Base-by-base conservation (phyloP, 1,140 invertebrate species). In the Homalodisca vitripennis region DNA sequence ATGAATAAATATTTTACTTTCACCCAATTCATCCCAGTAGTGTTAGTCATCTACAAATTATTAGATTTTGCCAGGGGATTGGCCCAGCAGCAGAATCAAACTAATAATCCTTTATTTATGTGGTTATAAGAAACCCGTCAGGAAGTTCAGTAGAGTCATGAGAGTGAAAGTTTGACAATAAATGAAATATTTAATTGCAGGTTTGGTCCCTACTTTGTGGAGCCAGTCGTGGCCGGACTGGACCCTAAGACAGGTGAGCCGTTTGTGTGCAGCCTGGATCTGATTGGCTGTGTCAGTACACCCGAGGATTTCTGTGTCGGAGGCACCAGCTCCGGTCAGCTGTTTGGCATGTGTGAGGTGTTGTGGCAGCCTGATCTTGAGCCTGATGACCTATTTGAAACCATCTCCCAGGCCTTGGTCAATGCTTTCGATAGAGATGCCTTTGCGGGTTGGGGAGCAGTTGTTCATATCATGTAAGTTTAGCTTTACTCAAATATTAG, bases 331-430 rank as follows among this genome's bases (percentile, higher is more conserved):
- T 86, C 88, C 0, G 93, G 98, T 77, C 97, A 98, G 78, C 82
- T 98, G 75, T 97, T 93, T 80, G 97, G 98, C 75, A 98, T 99
- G 93, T 99, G 97, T 83, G 98, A 99, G 85, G 89, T 95, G 1
- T 79, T 98, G 10, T 99, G 92, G 88, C 89, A 94, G 75, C 93
- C 94, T 3, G 84, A 98, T 81, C 81, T 98, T 77, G 88, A 87
- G 63, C 92, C 97, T 0, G 93, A 99, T 77, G 93, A 97, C 76
- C 82, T 99, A 10, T 99, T 99, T 83, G 98, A 99, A 83, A 93
- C 92, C 10, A 97, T 98, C 70, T 96, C 96, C 69, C 94, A 99
- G 83, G 92, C 97, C 53, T 82, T 99, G 72, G 86, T 99, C 30
- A 99, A 98, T 83, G 95, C 96, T 17, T 92, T 93, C 73, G 97